A percentile compares a stretch with the other conserved stretches of the same genome.
Conservation (phyloP, 2,888 invertebrate species). For the Mermis nigrescens region DNA sequence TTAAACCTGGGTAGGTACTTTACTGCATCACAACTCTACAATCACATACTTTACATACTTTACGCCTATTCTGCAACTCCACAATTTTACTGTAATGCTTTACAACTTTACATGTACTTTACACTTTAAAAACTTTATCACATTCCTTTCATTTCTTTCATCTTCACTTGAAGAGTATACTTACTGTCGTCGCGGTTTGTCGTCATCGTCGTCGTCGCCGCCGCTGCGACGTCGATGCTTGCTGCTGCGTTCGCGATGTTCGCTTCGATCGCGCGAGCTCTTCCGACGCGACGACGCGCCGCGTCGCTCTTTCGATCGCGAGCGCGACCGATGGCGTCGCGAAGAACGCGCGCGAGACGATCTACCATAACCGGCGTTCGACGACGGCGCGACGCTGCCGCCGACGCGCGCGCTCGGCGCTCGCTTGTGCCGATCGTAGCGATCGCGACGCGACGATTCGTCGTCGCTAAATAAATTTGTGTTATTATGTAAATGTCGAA, state of each 20-base stretch:
- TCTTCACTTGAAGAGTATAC: background rate
- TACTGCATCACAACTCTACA: too few species aligned
- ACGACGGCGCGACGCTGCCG: background rate
- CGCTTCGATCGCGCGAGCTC: background rate
- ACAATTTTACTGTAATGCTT: too few species aligned
- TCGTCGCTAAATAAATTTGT: too few species aligned
- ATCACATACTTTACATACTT: too few species aligned
- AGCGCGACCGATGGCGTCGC: background rate
- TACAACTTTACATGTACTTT: too few species aligned
- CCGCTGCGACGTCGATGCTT: background rate
- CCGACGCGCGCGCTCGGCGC: background rate
- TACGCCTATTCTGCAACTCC: too few species aligned
- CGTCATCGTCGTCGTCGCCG: background rate
- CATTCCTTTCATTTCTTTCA: too few species aligned
- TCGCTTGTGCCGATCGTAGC: background rate
- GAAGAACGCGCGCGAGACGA: background rate
- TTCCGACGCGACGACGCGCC: background rate
- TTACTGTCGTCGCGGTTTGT: background rate
- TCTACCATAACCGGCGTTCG: background rate
- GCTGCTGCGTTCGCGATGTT: background rate
- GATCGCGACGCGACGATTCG: background rate
- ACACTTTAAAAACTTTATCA: too few species aligned
- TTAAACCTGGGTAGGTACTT: too few species aligned
- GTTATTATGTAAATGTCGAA: too few species aligned
- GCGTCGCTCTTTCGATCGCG: background rate